phyloP scores from a whole-genome alignment of 64 coral and sea anemone species.

The Montipora cactus region DNA sequence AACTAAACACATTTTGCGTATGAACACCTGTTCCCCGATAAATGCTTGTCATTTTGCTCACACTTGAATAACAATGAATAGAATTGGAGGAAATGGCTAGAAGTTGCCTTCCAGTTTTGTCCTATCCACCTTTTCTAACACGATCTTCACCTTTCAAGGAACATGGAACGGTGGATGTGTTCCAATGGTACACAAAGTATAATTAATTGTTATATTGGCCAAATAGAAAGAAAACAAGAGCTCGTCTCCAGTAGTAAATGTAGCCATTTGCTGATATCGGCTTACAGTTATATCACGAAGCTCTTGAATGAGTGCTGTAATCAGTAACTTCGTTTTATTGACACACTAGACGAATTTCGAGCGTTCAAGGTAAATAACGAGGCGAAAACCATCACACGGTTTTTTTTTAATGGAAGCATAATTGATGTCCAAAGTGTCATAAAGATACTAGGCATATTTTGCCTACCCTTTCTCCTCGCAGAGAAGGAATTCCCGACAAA shows the following conservation, averaged over 20 bases:
- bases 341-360: slow-evolving; percentile 28
- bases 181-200: neutral
- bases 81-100: neutral
- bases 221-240: neutral
- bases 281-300: slow-evolving; percentile 54
- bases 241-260: neutral
- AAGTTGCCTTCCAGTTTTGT: neutral
- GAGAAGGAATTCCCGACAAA: slow-evolving; percentile 52
- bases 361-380: slow-evolving; percentile 44
- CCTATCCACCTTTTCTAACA: too few relatives aligned
- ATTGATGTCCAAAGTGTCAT: neutral
- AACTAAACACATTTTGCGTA: too few relatives aligned
- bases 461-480: slow-evolving; percentile 62
- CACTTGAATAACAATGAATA: neutral
- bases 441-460: neutral
- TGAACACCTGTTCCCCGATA: neutral
- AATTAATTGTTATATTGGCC: neutral
- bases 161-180: too few relatives aligned
- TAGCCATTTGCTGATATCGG: slow-evolving; percentile 50
- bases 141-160: too few relatives aligned
- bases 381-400: neutral
- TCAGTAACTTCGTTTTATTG: slow-evolving; percentile 9
- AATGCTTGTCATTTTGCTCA: neutral
- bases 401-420: neutral
- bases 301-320: slow-evolving; percentile 25